Evolutionary conservation across 1,140 invertebrate genomes (phyloP).

Genomic region (Drosophila rhopaloa): DNA sequence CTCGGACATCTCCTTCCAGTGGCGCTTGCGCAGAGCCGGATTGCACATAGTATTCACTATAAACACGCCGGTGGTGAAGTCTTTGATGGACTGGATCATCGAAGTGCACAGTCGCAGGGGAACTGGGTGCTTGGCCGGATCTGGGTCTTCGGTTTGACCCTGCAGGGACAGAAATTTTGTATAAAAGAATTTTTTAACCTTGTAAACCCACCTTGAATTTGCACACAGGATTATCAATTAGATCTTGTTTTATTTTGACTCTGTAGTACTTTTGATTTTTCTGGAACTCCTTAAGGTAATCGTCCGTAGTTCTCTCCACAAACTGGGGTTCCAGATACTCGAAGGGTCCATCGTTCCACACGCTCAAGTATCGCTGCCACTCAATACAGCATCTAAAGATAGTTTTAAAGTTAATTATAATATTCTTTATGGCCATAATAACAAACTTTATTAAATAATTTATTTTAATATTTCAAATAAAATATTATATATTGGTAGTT

Average conservation of each 20-base stretch:
- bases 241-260: slow-evolving; percentile 91
- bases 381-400: slow-evolving; percentile 86
- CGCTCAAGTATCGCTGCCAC: slow-evolving; percentile 92
- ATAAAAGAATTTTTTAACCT: rapidly evolving
- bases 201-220: slow-evolving; percentile 85
- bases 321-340: slow-evolving; percentile 90
- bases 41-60: slow-evolving; percentile 94
- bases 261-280: slow-evolving; percentile 93
- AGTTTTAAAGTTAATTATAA: not conserved
- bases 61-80: slow-evolving; percentile 92
- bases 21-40: slow-evolving; percentile 92
- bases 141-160: slow-evolving; percentile 91
- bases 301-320: slow-evolving; percentile 90
- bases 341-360: slow-evolving; percentile 96
- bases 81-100: slow-evolving; percentile 90
- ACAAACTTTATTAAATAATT: too few relatives aligned
- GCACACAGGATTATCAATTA: slow-evolving; percentile 88
- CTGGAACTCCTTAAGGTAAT: slow-evolving; percentile 90
- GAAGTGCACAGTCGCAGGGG: slow-evolving; percentile 91
- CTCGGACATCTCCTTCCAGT: slow-evolving; percentile 96
- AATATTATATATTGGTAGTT: too few relatives aligned
- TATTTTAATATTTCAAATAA: too few relatives aligned
- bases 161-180: slow-evolving; percentile 41
- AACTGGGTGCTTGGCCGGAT: slow-evolving; percentile 90
- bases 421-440: too few relatives aligned